A percentile compares a stretch with the other conserved stretches of the same genome.
phyloP scores from a whole-genome alignment of 1,140 invertebrate species.

The Bombus haemorrhoidalis region DNA sequence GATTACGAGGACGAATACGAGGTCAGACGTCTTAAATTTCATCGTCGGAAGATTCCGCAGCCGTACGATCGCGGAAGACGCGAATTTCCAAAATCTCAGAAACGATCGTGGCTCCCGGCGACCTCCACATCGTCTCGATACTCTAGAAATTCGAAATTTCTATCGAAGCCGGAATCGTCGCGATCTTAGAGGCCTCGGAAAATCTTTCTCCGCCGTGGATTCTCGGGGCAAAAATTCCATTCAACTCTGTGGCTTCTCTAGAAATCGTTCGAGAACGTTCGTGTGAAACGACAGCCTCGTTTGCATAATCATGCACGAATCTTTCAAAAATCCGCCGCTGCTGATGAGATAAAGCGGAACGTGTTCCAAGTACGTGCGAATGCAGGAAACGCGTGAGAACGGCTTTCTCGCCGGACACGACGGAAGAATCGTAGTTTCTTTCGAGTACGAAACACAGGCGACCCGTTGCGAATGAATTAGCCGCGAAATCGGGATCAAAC shows the following conservation, averaged over 20 bases:
- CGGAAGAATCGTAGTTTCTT: background rate
- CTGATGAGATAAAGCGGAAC: background rate
- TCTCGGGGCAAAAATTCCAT: no score
- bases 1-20: background rate
- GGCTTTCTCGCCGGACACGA: background rate
- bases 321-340: background rate
- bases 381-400: background rate
- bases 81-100: slow-evolving; percentile 8
- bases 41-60: background rate
- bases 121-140: background rate
- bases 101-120: background rate
- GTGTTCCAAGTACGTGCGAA: background rate
- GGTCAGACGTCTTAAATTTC: background rate
- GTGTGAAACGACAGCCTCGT: background rate
- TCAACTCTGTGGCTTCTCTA: no score
- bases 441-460: background rate
- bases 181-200: background rate
- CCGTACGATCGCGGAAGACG: background rate
- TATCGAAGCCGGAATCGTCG: background rate
- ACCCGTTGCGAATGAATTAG: background rate
- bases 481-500: background rate
- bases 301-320: slow-evolving; percentile 24
- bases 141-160: background rate
- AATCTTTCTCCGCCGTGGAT: background rate
- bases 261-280: background rate